Conservation (phyloP, 2,888 invertebrate genomes). For the Acronicta aceris region DNA sequence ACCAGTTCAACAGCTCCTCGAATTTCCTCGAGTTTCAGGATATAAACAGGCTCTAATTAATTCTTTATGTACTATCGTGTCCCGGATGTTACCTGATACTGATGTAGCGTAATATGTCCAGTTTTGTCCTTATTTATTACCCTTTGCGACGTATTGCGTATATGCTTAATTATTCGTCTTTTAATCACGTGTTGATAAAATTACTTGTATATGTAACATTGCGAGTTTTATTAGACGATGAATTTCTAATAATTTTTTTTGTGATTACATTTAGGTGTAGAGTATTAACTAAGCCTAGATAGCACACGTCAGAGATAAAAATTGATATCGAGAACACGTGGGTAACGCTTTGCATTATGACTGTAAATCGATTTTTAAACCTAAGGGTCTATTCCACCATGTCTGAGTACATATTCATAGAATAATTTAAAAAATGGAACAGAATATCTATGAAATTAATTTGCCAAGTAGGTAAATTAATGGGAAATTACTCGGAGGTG, state of each 20-base stretch:
- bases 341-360: slow-evolving; percentile 8
- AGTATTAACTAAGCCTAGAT: too few species aligned
- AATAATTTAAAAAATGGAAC: too few species aligned
- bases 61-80: slow-evolving; percentile 63
- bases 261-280: slow-evolving; percentile 13
- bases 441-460: too few species aligned
- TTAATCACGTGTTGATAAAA: slow-evolving; percentile 21
- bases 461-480: too few species aligned
- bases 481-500: too few species aligned
- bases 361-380: slow-evolving; percentile 5
- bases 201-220: slow-evolving; percentile 3
- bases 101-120: slow-evolving; percentile 42
- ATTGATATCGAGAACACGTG: slow-evolving; percentile 6
- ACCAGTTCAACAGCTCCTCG: slow-evolving; percentile 68
- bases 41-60: slow-evolving; percentile 74
- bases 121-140: slow-evolving; percentile 32
- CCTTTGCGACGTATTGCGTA: slow-evolving; percentile 10
- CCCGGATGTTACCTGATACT: slow-evolving; percentile 65
- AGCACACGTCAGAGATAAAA: too few species aligned
- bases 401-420: too few species aligned
- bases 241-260: slow-evolving; percentile 16
- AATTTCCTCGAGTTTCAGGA: slow-evolving; percentile 78
- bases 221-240: slow-evolving; percentile 10
- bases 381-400: not conserved
- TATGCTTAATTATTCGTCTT: slow-evolving; percentile 18